Evolutionary conservation across 1,140 invertebrate genomes (phyloP).

Genomic region (Dendroctonus ponderosae): DNA sequence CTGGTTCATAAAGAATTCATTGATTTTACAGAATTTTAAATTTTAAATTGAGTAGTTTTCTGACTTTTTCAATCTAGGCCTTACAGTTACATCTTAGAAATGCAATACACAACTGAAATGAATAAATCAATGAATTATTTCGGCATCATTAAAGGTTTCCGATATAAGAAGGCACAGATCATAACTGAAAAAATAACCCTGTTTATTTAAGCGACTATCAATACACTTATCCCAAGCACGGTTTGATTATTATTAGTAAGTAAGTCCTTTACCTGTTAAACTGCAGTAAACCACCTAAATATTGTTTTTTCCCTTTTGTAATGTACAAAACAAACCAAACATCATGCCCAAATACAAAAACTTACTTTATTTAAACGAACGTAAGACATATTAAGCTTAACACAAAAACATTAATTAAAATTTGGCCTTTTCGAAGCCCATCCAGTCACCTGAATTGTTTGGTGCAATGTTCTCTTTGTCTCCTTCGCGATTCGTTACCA

Average conservation of each 20-base stretch:
- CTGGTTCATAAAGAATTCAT: too few species aligned
- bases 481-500: conserved; percentile 28
- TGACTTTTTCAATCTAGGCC: too few species aligned
- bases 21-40: too few species aligned
- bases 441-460: conserved; percentile 47
- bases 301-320: conserved; percentile 4
- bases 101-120: too few species aligned
- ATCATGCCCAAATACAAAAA: conserved; percentile 14
- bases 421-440: conserved; percentile 47
- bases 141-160: too few species aligned
- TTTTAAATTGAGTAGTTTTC: too few species aligned
- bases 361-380: conserved; percentile 29
- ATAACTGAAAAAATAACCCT: too few species aligned
- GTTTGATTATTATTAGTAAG: not conserved
- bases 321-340: conserved; percentile 20
- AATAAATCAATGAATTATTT: too few species aligned
- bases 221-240: too few species aligned
- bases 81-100: too few species aligned
- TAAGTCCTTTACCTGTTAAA: conserved; percentile 13
- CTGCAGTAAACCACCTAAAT: conserved; percentile 11
- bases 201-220: too few species aligned
- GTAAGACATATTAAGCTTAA: conserved; percentile 10
- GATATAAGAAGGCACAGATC: too few species aligned
- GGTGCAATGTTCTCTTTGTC: conserved; percentile 33
- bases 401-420: conserved; percentile 38